A percentile compares a stretch with the other conserved stretches of the same genome.
Evolutionary conservation across 2,113 vertebrate species (phyloP).

Genomic region (Sorex araneus): DNA sequence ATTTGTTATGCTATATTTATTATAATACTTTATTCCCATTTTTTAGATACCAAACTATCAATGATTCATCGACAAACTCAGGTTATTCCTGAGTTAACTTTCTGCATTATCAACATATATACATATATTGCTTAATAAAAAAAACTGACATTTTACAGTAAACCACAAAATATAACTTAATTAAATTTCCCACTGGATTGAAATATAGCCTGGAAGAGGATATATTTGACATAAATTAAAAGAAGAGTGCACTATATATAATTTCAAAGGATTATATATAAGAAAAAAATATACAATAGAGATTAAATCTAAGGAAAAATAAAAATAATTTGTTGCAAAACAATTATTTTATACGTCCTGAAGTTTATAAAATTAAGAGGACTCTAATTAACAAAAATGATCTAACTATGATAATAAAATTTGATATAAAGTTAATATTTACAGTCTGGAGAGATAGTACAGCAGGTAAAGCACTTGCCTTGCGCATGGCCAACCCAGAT

Average conservation of each 20-base stretch:
- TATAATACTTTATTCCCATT: too few relatives aligned
- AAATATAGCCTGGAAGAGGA: slow-evolving; percentile 32
- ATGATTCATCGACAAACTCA: slow-evolving; percentile 2
- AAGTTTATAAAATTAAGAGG: too few relatives aligned
- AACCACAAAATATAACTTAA: slow-evolving; percentile 52
- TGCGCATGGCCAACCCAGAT: too few relatives aligned
- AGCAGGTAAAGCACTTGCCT: too few relatives aligned
- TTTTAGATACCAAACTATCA: background rate
- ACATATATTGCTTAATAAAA: slow-evolving; percentile 32
- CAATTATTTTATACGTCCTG: background rate
- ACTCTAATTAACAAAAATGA: too few relatives aligned
- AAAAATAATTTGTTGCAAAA: slow-evolving; percentile 36
- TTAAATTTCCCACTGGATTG: slow-evolving; percentile 26
- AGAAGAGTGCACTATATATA: slow-evolving; percentile 8
- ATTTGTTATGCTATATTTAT: slow-evolving; percentile 28
- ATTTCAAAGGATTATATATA: slow-evolving; percentile 40
- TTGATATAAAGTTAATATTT: too few relatives aligned
- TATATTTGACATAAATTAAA: background rate
- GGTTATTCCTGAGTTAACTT: background rate
- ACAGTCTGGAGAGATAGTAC: too few relatives aligned
- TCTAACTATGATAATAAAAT: too few relatives aligned
- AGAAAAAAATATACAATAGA: slow-evolving; percentile 19
- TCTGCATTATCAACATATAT: background rate
- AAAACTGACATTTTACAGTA: slow-evolving; percentile 11
- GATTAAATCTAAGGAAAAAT: slow-evolving; percentile 42